These are phyloP conservation scores for Tamandua tetradactyla DNA, from an alignment of 2,797 vertebrate genomes.

Conservation along the genomic window DNA sequence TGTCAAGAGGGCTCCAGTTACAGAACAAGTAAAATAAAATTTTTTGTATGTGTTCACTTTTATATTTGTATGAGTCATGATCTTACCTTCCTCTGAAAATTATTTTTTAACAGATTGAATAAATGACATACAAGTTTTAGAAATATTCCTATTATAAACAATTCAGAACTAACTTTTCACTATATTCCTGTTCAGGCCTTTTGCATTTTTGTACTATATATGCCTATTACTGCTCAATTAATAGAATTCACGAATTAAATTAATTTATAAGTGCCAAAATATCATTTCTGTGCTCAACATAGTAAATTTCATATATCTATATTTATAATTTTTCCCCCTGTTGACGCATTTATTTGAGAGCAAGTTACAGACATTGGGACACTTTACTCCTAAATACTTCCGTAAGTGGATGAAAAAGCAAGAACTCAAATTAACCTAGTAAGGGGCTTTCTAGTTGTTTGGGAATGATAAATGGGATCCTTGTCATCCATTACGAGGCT, in stretches of 20 bases:
- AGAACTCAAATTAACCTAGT: neutral
- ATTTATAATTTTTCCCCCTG: too few species aligned
- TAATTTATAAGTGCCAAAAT: neutral
- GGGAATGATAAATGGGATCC: neutral
- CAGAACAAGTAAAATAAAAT: neutral
- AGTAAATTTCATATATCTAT: neutral
- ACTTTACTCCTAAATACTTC: neutral
- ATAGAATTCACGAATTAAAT: neutral
- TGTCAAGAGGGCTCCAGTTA: too few species aligned
- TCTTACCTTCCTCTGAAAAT: conserved; percentile 4
- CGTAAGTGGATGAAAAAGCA: neutral
- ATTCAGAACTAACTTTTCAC: neutral
- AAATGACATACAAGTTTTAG: neutral
- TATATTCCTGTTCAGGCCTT: neutral
- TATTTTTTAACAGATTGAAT: neutral
- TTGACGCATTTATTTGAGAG: neutral
- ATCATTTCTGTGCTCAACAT: neutral
- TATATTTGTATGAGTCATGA: neutral
- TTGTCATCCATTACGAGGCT: neutral
- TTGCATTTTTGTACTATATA: neutral
- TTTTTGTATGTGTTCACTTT: neutral
- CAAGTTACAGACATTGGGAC: neutral
- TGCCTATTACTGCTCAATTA: neutral
- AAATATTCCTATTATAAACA: neutral
- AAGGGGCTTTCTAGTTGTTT: neutral